These are phyloP conservation scores for Lophius americanus DNA, from an alignment of 2,797 vertebrate genomes.

Conservation along the genomic window DNA sequence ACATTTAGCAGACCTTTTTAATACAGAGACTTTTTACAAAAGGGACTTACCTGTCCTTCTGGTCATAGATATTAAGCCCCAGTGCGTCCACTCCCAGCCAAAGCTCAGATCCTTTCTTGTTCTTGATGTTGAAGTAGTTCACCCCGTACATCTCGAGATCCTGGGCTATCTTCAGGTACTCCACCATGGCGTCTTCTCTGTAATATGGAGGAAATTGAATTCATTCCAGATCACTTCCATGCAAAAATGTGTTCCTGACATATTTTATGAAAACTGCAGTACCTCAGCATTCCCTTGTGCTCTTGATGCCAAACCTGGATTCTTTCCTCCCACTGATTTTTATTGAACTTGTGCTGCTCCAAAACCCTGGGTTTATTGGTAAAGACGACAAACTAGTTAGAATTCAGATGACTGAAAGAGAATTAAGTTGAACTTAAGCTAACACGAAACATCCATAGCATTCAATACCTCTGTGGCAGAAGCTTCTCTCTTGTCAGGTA, in stretches of 20 bases:
- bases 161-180: conserved; percentile 97
- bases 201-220: conserved; percentile 10
- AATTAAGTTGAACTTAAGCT: conserved; percentile 50
- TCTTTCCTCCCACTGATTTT: conserved; percentile 96
- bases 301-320: conserved; percentile 97
- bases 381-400: conserved; percentile 44
- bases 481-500: conserved; percentile 92
- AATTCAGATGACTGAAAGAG: conserved; percentile 39
- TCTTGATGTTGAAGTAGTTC: conserved; percentile 98
- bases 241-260: conserved; percentile 1
- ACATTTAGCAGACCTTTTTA: too few species aligned
- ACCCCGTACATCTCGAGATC: conserved; percentile 98
- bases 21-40: not conserved
- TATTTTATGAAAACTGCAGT: conserved; percentile 31
- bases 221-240: not conserved
- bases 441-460: conserved; percentile 33
- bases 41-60: conserved; percentile 89
- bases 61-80: conserved; percentile 96
- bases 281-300: conserved; percentile 95
- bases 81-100: conserved; percentile 96
- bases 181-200: conserved; percentile 96
- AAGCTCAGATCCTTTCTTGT: conserved; percentile 96
- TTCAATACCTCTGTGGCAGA: conserved; percentile 90
- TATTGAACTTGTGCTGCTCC: conserved; percentile 97
- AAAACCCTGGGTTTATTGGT: conserved; percentile 85